A percentile compares a stretch with the other conserved stretches of the same genome.
Evolutionary conservation across 92 coral and sea anemone genomes (phyloP).

Genomic region (Epizoanthus ramosus): DNA sequence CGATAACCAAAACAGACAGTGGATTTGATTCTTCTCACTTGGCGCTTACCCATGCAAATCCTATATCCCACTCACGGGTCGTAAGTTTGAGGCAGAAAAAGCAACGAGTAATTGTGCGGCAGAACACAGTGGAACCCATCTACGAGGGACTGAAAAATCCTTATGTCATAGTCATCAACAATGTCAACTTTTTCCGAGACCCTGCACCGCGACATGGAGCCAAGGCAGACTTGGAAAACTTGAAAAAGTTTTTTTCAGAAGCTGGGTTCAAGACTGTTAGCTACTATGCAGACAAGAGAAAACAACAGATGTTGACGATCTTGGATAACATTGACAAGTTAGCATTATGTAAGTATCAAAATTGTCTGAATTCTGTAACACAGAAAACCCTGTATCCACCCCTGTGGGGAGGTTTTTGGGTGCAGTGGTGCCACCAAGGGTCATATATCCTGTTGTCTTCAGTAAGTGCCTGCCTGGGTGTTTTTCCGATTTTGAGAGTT

Average conservation of each 20-base stretch:
- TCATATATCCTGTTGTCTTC: too few relatives aligned
- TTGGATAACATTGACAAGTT: slow-evolving; percentile 42
- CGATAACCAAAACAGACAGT: neutral
- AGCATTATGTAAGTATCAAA: slow-evolving; percentile 17
- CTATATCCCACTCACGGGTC: neutral
- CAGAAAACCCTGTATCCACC: too few relatives aligned
- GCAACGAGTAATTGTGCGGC: neutral
- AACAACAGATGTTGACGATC: slow-evolving; percentile 51
- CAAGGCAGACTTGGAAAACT: slow-evolving; percentile 59
- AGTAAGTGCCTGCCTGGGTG: too few relatives aligned
- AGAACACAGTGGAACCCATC: slow-evolving; percentile 26
- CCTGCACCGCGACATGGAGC: slow-evolving; percentile 84
- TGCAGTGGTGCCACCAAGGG: too few relatives aligned
- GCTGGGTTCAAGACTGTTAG: slow-evolving; percentile 71
- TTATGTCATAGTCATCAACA: slow-evolving; percentile 76
- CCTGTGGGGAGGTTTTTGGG: too few relatives aligned
- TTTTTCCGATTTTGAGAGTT: too few relatives aligned
- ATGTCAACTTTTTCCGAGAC: slow-evolving; percentile 61
- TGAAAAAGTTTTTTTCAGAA: slow-evolving; percentile 48
- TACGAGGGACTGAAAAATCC: slow-evolving; percentile 86
- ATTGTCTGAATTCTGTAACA: neutral
- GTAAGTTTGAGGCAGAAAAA: slow-evolving; percentile 5
- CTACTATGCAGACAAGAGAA: slow-evolving; percentile 42
- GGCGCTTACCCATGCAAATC: neutral
- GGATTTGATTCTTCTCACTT: neutral